Evolutionary conservation across 2,888 invertebrate species (phyloP).

Genomic region (Zygogramma bicolorata): DNA sequence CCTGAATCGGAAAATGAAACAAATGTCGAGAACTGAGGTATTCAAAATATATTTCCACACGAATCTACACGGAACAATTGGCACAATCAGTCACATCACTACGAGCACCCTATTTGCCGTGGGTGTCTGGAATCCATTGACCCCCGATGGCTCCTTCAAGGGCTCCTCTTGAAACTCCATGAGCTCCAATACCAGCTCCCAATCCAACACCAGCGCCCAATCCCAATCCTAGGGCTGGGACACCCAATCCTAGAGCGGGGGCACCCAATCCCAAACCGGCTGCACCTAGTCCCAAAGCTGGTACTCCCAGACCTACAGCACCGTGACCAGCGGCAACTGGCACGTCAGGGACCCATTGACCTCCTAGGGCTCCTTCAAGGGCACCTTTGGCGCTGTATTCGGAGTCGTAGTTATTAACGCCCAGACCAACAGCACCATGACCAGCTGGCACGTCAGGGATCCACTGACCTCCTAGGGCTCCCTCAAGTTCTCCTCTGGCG

Average conservation of each 20-base stretch:
- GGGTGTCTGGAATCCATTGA: slow-evolving; percentile 55
- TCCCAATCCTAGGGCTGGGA: slow-evolving; percentile 24
- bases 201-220: slow-evolving; percentile 32
- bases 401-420: slow-evolving; percentile 10
- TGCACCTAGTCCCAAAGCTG: slow-evolving; percentile 21
- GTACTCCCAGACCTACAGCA: not conserved
- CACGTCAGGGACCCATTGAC: slow-evolving; percentile 47
- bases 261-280: slow-evolving; percentile 21
- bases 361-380: slow-evolving; percentile 44
- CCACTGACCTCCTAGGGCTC: slow-evolving; percentile 46
- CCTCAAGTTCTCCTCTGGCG: slow-evolving; percentile 41
- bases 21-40: slow-evolving; percentile 2
- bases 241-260: slow-evolving; percentile 21
- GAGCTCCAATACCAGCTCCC: slow-evolving; percentile 31
- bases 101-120: slow-evolving; percentile 25
- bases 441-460: slow-evolving; percentile 44
- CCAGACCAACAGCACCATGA: not conserved
- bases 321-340: slow-evolving; percentile 39
- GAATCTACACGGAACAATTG: not conserved
- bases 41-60: not conserved
- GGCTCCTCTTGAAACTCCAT: slow-evolving; percentile 39
- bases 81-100: slow-evolving; percentile 33
- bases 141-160: slow-evolving; percentile 52
- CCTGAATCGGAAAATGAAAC: not conserved
- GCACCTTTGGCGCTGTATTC: slow-evolving; percentile 34